These are phyloP conservation scores for Typhlichthys subterraneus DNA, from an alignment of 2,797 vertebrate species.

Conservation along the genomic window DNA sequence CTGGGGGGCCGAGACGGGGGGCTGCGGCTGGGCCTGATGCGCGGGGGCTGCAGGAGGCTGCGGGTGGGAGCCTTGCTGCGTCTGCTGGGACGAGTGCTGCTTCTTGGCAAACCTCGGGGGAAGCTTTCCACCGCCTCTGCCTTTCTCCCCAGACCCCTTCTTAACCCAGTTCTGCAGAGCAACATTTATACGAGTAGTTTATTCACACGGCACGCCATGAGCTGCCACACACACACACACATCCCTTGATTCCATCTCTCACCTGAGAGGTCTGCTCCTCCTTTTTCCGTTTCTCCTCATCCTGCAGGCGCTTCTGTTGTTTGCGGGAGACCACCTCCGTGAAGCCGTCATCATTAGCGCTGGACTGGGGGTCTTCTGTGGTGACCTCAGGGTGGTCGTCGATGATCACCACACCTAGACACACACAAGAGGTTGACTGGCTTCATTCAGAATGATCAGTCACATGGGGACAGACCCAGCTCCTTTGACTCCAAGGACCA, in stretches of 20 bases:
- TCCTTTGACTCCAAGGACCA: too few relatives aligned
- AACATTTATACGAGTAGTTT: not conserved
- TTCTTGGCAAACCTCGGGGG: constrained; percentile 98
- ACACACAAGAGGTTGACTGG: not conserved
- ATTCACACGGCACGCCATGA: not conserved
- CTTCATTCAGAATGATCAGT: not conserved
- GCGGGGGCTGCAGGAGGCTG: constrained; percentile 54
- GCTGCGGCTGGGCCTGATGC: constrained; percentile 57
- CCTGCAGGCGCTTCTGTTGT: constrained; percentile 96
- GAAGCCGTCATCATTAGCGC: constrained; percentile 93
- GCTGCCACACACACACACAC: not conserved
- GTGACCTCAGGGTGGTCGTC: constrained; percentile 99
- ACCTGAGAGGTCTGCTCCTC: constrained; percentile 97
- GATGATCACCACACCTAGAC: constrained; percentile 96
- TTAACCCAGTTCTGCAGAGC: constrained; percentile 90
- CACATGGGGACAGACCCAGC: too few relatives aligned
- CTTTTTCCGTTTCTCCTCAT: constrained; percentile 97
- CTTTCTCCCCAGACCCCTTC: constrained; percentile 91
- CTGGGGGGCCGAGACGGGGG: constrained; percentile 67
- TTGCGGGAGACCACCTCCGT: constrained; percentile 98
- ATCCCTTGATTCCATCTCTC: not conserved
- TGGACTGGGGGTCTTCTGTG: constrained; percentile 94
- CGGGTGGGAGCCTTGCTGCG: constrained; percentile 49
- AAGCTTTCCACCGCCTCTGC: constrained; percentile 91
- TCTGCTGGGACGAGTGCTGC: constrained; percentile 79